These are phyloP conservation scores for Balaeniceps rex DNA, from an alignment of 2,113 vertebrate genomes.

Conservation along the genomic window DNA sequence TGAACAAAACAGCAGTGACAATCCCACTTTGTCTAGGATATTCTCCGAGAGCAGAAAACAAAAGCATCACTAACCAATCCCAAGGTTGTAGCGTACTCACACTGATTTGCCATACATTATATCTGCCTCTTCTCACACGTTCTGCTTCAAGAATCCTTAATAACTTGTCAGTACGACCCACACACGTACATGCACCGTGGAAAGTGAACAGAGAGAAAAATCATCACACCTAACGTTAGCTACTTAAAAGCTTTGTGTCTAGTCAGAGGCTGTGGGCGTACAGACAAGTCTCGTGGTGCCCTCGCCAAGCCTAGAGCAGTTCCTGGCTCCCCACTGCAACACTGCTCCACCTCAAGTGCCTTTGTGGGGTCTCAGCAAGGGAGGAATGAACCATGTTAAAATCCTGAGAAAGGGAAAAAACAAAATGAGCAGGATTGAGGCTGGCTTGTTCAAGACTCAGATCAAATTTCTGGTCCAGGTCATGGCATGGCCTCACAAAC, in stretches of 20 bases:
- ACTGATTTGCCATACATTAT: background rate
- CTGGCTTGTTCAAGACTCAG: background rate
- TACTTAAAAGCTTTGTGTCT: background rate
- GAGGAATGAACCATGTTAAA: background rate
- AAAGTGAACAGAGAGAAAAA: background rate
- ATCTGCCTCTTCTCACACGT: background rate
- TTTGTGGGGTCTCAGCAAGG: background rate
- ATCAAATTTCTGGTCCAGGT: background rate
- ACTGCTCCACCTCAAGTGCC: background rate
- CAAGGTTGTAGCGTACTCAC: background rate
- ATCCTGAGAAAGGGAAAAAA: background rate
- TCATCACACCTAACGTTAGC: background rate
- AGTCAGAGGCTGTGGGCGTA: background rate
- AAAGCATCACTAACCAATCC: background rate
- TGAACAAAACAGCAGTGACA: background rate
- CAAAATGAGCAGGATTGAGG: background rate
- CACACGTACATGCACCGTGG: background rate
- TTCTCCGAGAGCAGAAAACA: background rate
- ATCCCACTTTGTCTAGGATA: background rate
- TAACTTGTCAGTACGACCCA: slow-evolving; percentile 8
- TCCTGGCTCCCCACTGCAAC: background rate
- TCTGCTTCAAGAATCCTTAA: slow-evolving; percentile 5
- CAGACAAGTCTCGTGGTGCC: background rate
- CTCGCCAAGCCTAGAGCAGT: background rate
- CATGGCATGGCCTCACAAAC: background rate